phyloP scores from a whole-genome alignment of 2,113 vertebrate genomes.

The Muscicapa adusta region DNA sequence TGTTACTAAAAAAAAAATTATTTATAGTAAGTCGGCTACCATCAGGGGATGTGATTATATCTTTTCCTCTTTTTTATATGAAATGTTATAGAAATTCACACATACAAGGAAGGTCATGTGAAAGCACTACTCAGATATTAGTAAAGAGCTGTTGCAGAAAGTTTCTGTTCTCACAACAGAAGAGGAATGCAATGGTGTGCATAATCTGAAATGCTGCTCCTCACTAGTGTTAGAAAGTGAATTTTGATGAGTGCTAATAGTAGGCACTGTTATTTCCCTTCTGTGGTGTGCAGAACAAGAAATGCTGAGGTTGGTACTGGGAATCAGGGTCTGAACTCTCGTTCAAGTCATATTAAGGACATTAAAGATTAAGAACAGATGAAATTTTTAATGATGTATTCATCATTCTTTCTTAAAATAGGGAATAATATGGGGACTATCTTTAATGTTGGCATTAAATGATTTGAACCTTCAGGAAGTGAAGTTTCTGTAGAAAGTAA shows the following conservation, averaged over 20 bases:
- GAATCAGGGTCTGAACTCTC: not conserved
- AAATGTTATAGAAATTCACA: not conserved
- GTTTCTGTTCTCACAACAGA: not conserved
- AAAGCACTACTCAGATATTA: accelerated
- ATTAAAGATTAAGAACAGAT: not conserved
- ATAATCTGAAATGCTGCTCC: not conserved
- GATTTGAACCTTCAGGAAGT: not conserved
- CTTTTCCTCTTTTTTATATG: not conserved
- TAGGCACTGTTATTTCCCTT: not conserved
- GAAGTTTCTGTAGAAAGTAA: not conserved
- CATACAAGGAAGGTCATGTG: accelerated
- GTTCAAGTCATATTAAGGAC: not conserved
- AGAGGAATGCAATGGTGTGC: not conserved
- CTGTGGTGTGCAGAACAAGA: not conserved
- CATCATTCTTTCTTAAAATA: not conserved
- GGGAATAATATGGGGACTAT: not conserved
- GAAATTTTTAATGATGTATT: not conserved
- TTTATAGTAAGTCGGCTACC: not conserved
- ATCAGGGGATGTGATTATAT: not conserved
- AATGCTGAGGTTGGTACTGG: not conserved
- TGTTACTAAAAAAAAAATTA: not conserved
- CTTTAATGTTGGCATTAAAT: not conserved
- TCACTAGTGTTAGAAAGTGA: not conserved
- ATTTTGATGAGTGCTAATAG: not conserved
- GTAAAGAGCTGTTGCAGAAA: not conserved